Conservation (phyloP, 2,888 invertebrate species). For the Cantharis nigra region DNA sequence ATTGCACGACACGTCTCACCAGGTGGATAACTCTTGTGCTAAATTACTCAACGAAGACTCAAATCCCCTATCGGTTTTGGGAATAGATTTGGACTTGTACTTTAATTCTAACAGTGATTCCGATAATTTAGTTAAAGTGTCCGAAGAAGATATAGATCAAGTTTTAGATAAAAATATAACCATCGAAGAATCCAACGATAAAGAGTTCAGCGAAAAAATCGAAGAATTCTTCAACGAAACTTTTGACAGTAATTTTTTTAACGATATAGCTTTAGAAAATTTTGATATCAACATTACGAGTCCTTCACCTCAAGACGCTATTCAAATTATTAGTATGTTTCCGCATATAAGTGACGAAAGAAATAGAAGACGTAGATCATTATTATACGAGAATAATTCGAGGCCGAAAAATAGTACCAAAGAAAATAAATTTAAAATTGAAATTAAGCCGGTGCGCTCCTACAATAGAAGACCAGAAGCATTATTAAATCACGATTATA, state of each 20-base stretch:
- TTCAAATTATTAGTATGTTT: constrained; percentile 48
- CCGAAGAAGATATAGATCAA: constrained; percentile 39
- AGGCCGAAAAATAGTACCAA: constrained; percentile 31
- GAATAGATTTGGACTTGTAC: constrained; percentile 45
- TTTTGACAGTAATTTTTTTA: constrained; percentile 37
- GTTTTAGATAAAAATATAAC: constrained; percentile 20
- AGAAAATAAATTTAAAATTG: constrained; percentile 27
- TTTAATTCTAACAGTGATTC: constrained; percentile 34
- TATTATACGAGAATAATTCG: constrained; percentile 51
- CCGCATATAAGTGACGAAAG: constrained; percentile 52
- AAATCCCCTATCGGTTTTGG: constrained; percentile 41
- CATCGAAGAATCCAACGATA: not conserved
- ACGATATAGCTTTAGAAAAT: constrained; percentile 28
- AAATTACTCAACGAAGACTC: not conserved
- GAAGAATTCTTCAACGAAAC: constrained; percentile 42
- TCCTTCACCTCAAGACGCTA: constrained; percentile 22
- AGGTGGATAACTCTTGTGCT: not conserved
- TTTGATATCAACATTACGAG: constrained; percentile 23
- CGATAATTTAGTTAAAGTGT: constrained; percentile 37
- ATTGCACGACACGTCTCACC: not conserved
- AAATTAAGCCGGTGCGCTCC: constrained; percentile 27
- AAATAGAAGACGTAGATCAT: constrained; percentile 49
- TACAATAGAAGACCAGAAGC: constrained; percentile 35
- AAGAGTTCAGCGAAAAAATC: constrained; percentile 23
- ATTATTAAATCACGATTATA: constrained; percentile 46